Evolutionary conservation across 1,140 invertebrate genomes (phyloP), one percentile per base, ranked within the genome.

Genomic region (Lucilia sericata): DNA sequence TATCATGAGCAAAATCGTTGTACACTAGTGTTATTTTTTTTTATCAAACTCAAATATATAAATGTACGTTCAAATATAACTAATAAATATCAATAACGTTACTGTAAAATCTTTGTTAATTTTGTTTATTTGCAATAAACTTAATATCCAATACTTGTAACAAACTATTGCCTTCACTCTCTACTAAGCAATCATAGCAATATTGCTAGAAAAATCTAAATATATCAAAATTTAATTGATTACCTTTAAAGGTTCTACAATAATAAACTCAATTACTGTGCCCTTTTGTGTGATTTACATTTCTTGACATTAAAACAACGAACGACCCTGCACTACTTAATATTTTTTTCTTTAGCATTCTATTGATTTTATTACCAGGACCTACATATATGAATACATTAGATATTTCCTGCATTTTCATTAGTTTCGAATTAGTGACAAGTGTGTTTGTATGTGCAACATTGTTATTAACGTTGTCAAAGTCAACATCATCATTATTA

Each of bases 221-320:
- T 42, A 42, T 42, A 60, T 14, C 14, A 17, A 60, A 60, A 60
- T 60, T 60, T 60, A 60, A 60, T 60, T 60, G 55, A 60, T 60
- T 60, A 60, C 55, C 55, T 60, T 60, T 60, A n/a, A 60, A 14
- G 14, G 17, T n/a, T 60, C 42, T 60, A n/a, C 55, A 17, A 60
- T 17, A 14, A 17, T 60, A 60, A 60, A 60, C 55, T 60, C 14
- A 60, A 60, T 60, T 60, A 60, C 55, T 60, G 17, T 60, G 55
- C 14, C 55, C 55, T 60, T 60, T 60, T 60, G 55, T 60, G 14
- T 60, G 55, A 60, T 60, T 17, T 60, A n/a, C 55, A 60, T 60
- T 60, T 60, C 55, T 60, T 60, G 55, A 60, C 55, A 60, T 60
- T 60, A 60, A 12, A 60, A 60, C 55, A 60, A 60, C 25, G 42